These are phyloP conservation scores for Chrysaora quinquecirrha DNA, from an alignment of 30 jellyfish, hydroid and myxozoan species.

Conservation along the genomic window DNA sequence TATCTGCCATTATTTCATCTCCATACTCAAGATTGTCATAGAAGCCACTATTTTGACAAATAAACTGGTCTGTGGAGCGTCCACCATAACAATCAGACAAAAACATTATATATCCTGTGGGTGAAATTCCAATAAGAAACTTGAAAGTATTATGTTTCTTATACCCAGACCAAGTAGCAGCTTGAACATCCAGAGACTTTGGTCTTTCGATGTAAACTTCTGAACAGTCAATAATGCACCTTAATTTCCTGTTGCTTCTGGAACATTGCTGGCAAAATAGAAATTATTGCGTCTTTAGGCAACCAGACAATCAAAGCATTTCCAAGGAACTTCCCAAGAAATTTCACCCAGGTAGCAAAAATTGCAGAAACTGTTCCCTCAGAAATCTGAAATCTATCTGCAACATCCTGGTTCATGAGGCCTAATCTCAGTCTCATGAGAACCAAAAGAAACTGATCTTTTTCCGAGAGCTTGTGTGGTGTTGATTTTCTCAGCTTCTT, in stretches of 20 bases:
- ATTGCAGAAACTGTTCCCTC: background rate
- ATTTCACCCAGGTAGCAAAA: constrained; percentile 8
- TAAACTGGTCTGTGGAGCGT: constrained; percentile 6
- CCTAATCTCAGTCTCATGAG: constrained; percentile 4
- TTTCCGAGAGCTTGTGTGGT: background rate
- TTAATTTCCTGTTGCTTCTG: constrained; percentile 1
- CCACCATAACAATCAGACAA: constrained; percentile 8
- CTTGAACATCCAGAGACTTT: constrained; percentile 15
- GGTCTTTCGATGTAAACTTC: constrained; percentile 11
- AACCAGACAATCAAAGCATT: constrained; percentile 21
- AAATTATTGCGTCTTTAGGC: constrained; percentile 7
- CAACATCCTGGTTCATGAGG: constrained; percentile 2
- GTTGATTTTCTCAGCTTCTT: background rate
- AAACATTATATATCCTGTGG: constrained; percentile 12
- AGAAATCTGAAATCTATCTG: constrained; percentile 18
- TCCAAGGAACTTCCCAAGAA: constrained; percentile 9
- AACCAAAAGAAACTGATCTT: constrained; percentile 11
- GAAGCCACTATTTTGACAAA: constrained; percentile 7
- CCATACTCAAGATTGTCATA: background rate
- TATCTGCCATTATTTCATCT: background rate
- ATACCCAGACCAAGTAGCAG: background rate
- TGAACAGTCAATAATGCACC: constrained; percentile 12
- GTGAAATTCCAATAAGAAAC: constrained; percentile 12
- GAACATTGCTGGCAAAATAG: background rate
- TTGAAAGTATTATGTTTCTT: constrained; percentile 13